A percentile compares a stretch with the other conserved stretches of the same genome.
These are phyloP conservation scores for Tachypleus tridentatus DNA, from an alignment of 1,140 invertebrate species.

Conservation along the genomic window DNA sequence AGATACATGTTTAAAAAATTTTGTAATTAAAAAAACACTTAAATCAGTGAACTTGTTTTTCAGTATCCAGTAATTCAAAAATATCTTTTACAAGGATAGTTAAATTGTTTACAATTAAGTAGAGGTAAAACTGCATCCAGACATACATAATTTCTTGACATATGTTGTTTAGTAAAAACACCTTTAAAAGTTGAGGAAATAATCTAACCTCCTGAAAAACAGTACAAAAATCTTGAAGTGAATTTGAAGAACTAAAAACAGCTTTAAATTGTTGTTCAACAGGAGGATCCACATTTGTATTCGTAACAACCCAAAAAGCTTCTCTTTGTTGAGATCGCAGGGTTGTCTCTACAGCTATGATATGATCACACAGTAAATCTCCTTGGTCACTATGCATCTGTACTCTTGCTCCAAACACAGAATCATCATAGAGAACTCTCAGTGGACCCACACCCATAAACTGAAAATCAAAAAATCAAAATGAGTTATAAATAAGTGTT, in stretches of 20 bases:
- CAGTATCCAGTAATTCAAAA: too few relatives aligned
- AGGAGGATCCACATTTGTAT: conserved; percentile 36
- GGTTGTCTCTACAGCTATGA: conserved; percentile 38
- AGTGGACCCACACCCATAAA: conserved; percentile 34
- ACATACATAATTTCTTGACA: too few relatives aligned
- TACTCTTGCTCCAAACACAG: conserved; percentile 37
- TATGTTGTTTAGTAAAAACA: too few relatives aligned
- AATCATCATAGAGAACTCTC: conserved; percentile 40
- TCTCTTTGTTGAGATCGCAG: conserved; percentile 34
- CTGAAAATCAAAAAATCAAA: conserved; percentile 3
- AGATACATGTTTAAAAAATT: too few relatives aligned
- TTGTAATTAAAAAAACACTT: too few relatives aligned
- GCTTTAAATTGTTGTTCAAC: conserved; percentile 34
- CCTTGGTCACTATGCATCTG: conserved; percentile 34
- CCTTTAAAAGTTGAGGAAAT: too few relatives aligned
- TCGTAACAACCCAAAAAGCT: conserved; percentile 39
- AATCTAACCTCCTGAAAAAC: conserved; percentile 36
- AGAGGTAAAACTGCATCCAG: too few relatives aligned
- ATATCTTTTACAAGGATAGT: too few relatives aligned
- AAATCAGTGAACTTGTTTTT: too few relatives aligned
- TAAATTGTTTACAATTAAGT: too few relatives aligned
- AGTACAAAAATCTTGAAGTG: conserved; percentile 37
- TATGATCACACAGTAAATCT: conserved; percentile 36
- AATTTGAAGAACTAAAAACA: conserved; percentile 33
- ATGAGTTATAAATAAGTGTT: too few relatives aligned